Conservation (phyloP, 2,113 vertebrate species). For the Ploceus nigricollis region DNA sequence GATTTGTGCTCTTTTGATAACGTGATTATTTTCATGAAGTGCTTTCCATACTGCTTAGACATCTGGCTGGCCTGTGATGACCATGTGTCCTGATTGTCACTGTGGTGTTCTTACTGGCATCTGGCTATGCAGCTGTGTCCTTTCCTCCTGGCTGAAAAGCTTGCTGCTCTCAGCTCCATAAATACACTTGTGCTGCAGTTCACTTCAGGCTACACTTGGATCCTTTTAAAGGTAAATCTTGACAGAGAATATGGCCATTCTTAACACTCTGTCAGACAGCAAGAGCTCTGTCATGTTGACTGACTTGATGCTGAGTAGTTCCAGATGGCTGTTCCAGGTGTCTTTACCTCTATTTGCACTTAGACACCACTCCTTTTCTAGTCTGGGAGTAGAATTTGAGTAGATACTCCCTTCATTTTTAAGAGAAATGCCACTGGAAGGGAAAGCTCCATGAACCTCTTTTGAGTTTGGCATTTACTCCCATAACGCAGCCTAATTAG, state of each 20-base stretch:
- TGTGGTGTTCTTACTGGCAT: neutral
- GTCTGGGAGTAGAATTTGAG: neutral
- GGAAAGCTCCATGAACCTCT: neutral
- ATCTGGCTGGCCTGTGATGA: neutral
- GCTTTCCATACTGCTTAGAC: neutral
- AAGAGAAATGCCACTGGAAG: neutral
- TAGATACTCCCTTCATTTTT: neutral
- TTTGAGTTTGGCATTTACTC: neutral
- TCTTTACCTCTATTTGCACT: neutral
- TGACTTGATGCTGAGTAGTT: neutral
- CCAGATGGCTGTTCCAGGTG: neutral
- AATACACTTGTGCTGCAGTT: neutral
- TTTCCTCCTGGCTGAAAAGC: neutral
- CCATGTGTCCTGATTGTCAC: neutral
- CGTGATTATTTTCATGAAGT: neutral
- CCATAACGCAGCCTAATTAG: neutral
- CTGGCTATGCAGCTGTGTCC: neutral
- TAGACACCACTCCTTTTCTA: neutral
- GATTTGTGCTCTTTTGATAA: neutral
- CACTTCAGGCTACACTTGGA: neutral
- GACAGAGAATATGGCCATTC: neutral
- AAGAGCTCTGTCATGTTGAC: neutral
- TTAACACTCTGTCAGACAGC: neutral
- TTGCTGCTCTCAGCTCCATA: neutral
- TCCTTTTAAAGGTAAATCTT: neutral